A percentile compares a stretch with the other conserved stretches of the same genome.
Conservation (phyloP, 2,797 vertebrate species). For the Notamacropus eugenii region DNA sequence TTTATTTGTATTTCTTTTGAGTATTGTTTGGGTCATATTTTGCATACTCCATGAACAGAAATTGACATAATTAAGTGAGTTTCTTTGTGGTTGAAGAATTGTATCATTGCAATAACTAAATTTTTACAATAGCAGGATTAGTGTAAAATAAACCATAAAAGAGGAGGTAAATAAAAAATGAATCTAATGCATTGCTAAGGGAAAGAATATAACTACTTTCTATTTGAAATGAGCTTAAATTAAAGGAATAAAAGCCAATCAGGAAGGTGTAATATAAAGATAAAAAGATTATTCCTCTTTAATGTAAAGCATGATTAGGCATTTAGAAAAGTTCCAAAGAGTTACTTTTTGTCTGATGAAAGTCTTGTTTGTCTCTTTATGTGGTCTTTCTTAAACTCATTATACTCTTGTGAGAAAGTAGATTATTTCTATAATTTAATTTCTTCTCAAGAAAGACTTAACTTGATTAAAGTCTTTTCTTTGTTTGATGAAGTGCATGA, state of each 20-base stretch:
- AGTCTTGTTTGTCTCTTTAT: conserved; percentile 62
- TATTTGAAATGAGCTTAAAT: background rate
- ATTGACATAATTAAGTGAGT: background rate
- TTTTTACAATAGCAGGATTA: background rate
- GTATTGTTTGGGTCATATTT: conserved; percentile 2
- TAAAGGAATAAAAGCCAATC: background rate
- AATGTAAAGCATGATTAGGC: conserved; percentile 1
- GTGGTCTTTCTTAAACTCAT: conserved; percentile 67
- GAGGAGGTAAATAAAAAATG: background rate
- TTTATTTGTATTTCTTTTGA: background rate
- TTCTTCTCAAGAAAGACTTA: conserved; percentile 64
- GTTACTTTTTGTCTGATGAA: conserved; percentile 33
- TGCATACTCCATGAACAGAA: background rate
- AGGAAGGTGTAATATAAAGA: conserved; percentile 1
- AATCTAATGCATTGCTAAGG: conserved; percentile 17
- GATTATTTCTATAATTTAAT: conserved; percentile 72
- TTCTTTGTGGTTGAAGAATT: background rate
- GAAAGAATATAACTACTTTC: conserved; percentile 14
- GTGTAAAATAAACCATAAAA: background rate
- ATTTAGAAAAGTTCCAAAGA: conserved; percentile 41
- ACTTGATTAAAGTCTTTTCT: conserved; percentile 66
- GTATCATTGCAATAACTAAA: background rate
- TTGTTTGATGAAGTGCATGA: conserved; percentile 54
- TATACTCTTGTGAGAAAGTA: conserved; percentile 33
- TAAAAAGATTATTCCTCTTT: background rate